Evolutionary conservation across 2,797 vertebrate species (phyloP).

Genomic region (Chelonia mydas): DNA sequence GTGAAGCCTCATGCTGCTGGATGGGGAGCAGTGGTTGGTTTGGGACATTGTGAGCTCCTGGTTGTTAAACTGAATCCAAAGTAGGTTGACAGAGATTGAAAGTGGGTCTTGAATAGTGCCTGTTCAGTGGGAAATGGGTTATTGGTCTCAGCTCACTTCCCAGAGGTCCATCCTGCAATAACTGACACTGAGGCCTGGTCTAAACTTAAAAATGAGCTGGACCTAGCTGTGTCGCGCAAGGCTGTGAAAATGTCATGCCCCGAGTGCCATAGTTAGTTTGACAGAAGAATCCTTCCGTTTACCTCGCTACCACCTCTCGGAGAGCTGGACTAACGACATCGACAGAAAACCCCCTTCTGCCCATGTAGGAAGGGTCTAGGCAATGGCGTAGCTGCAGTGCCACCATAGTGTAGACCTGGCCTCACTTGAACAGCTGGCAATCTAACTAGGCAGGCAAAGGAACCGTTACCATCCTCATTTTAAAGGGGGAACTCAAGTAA

Average conservation of each 20-base stretch:
- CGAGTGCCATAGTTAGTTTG: not conserved
- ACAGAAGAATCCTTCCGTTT: no score
- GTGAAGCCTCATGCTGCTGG: not conserved
- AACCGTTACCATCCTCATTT: no score
- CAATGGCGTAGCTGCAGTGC: not conserved
- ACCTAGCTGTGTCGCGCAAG: not conserved
- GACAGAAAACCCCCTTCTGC: not conserved
- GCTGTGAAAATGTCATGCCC: not conserved
- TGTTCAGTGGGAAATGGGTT: not conserved
- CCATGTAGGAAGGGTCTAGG: not conserved
- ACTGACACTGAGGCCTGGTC: not conserved
- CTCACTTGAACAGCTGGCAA: not conserved
- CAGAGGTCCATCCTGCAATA: not conserved
- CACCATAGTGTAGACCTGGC: not conserved
- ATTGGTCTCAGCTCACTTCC: accelerated
- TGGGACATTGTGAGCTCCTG: not conserved
- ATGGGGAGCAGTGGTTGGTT: not conserved
- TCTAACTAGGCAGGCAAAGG: no score
- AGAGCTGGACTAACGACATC: not conserved
- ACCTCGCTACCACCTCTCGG: no score
- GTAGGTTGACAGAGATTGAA: not conserved
- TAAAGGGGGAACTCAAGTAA: not conserved
- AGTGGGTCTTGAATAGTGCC: not conserved
- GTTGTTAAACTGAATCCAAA: not conserved
- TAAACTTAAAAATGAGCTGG: not conserved